Conservation (phyloP, 2,888 invertebrate genomes). For the Ichneumon xanthorius region DNA sequence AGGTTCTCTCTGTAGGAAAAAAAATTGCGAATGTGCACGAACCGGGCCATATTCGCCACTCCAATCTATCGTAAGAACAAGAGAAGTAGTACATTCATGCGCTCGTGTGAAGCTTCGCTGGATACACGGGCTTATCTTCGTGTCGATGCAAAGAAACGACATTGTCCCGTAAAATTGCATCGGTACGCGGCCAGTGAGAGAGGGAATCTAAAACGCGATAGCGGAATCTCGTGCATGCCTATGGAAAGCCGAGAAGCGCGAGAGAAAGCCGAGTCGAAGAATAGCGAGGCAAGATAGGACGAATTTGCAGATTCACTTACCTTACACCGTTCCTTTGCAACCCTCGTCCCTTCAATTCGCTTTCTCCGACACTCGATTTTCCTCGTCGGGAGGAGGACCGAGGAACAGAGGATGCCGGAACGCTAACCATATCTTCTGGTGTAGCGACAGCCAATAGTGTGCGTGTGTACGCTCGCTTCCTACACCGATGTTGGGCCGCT, state of each 20-base stretch:
- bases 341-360: constrained; percentile 37
- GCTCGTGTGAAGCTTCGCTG: neutral
- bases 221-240: constrained; percentile 38
- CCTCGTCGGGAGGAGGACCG: constrained; percentile 3
- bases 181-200: constrained; percentile 25
- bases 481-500: constrained; percentile 51
- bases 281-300: constrained; percentile 75
- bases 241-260: constrained; percentile 36
- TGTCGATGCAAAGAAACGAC: neutral
- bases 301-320: constrained; percentile 81
- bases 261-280: constrained; percentile 48
- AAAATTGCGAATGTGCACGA: neutral
- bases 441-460: neutral
- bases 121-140: neutral
- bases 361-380: constrained; percentile 37
- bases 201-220: constrained; percentile 26
- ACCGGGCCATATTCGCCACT: too few species aligned
- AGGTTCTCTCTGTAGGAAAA: too few species aligned
- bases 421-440: neutral
- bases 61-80: neutral
- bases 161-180: constrained; percentile 37
- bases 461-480: constrained; percentile 27
- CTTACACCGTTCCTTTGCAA: constrained; percentile 58
- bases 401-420: constrained; percentile 9
- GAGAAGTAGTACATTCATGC: neutral